Evolutionary conservation across 2,797 vertebrate genomes (phyloP).

Genomic region (Lepus townsendii): DNA sequence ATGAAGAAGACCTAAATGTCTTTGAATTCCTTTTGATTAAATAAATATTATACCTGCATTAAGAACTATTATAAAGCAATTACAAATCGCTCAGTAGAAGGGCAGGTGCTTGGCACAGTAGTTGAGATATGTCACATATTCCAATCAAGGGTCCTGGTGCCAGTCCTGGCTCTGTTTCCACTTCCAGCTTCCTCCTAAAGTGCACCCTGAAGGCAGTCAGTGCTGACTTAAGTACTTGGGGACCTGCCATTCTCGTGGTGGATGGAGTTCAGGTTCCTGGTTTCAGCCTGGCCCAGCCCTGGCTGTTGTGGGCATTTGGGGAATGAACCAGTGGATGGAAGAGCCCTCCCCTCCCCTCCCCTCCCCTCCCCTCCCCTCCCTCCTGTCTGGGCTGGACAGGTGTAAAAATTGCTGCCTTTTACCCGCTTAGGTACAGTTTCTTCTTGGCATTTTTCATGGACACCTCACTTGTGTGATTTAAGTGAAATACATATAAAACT

Average conservation of each 20-base stretch:
- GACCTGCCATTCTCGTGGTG: too few species aligned
- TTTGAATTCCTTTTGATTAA: constrained; percentile 40
- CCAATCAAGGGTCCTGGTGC: not conserved
- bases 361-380: too few species aligned
- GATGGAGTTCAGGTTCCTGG: too few species aligned
- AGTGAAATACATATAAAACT: not conserved
- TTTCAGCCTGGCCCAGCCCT: too few species aligned
- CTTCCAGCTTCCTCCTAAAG: too few species aligned
- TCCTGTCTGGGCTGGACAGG: not conserved
- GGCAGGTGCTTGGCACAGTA: not conserved
- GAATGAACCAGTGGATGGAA: too few species aligned
- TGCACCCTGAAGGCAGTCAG: too few species aligned
- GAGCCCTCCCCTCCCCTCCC: too few species aligned
- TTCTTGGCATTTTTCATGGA: not conserved
- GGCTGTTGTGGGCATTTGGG: too few species aligned
- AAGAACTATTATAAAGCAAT: not conserved
- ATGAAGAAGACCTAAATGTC: not conserved
- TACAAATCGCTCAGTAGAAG: not conserved
- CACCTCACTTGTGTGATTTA: not conserved
- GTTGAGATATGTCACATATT: too few species aligned
- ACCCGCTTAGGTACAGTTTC: not conserved
- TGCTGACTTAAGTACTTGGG: too few species aligned
- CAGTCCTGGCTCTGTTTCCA: not conserved
- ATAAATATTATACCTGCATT: not conserved
- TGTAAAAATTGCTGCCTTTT: not conserved